Base-by-base conservation (phyloP, 2,888 invertebrate genomes). In the Argyra leucocephala region DNA sequence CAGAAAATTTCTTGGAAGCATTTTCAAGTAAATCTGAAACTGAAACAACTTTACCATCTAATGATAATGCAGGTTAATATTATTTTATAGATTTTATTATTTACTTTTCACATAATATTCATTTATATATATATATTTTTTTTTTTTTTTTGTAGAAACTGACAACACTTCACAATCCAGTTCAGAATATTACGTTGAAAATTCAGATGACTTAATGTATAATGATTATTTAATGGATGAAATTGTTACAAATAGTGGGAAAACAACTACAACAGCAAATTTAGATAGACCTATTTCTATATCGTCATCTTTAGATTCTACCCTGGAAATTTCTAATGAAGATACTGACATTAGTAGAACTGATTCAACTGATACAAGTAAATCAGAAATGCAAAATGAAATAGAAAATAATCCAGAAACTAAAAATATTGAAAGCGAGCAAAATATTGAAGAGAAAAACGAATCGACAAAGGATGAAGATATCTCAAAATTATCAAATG, bases 221-320 rank as follows among this genome's bases (percentile, higher is more conserved):
- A 31, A 31, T 10, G 12, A 1, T 7, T 31, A 18, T 12, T 12
- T 12, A 15, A 22, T 24, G 22, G 31, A 18, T 4, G 26, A 62
- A 5, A 57, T 15, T 36, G n/a, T 12, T 57, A 15, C 37, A 37
- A 37, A 21, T 23, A n/a, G n/a, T n/a, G n/a, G n/a, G n/a, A n/a
- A n/a, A n/a, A 15, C 23, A 36, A 15, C 18, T 57, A 10, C 26
- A 57, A 36, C 10, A 36, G n/a, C n/a, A 64, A 64, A 22, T 7
- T 63, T 59, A 12, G 63, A 63, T 12, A 48, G 48, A 18, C 48
- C 48, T 12, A 48, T 48, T 48, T 48, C 48, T 18, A 18, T 48
- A 12, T 48, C 48, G 12, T 48, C 48, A 48, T 48, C 48, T 3
- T 48, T 48, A 48, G 48, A 48, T 48, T 48, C 48, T 18, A 48